These are phyloP conservation scores for Cynaeus angustus DNA, from an alignment of 2,888 invertebrate genomes.

Conservation along the genomic window DNA sequence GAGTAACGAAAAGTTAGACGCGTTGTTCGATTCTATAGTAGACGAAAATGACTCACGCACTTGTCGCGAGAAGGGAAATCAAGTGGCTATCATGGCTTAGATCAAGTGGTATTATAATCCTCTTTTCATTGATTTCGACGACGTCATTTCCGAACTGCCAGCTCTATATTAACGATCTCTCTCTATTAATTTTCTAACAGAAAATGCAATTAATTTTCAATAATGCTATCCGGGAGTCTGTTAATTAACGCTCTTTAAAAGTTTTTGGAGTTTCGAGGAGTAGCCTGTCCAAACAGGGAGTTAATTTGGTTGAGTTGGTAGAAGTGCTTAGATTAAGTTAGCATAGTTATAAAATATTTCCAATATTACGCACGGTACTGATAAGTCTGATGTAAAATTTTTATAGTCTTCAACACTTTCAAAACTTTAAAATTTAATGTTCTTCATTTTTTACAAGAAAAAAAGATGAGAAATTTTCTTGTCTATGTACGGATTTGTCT, in stretches of 20 bases:
- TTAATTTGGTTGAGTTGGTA: neutral
- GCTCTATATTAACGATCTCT: slow-evolving; percentile 20
- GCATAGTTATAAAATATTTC: neutral
- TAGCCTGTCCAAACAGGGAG: slow-evolving; percentile 2
- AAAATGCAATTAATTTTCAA: slow-evolving; percentile 29
- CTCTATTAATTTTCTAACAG: slow-evolving; percentile 22
- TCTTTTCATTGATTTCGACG: slow-evolving; percentile 14
- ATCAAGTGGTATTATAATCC: slow-evolving; percentile 18
- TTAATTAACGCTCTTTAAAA: slow-evolving; percentile 4
- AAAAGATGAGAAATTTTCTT: no score
- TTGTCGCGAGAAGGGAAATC: slow-evolving; percentile 17
- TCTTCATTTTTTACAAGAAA: no score
- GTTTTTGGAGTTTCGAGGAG: neutral
- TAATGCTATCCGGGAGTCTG: slow-evolving; percentile 10
- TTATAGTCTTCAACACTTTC: no score
- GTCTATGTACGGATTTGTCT: no score
- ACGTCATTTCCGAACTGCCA: slow-evolving; percentile 39
- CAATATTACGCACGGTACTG: neutral
- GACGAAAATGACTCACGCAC: slow-evolving; percentile 13
- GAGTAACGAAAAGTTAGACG: neutral
- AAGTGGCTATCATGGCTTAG: slow-evolving; percentile 18
- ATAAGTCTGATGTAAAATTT: no score
- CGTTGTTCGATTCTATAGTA: neutral
- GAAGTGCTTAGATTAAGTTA: neutral
- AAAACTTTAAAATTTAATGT: no score